Percentiles rank a stretch among this genome's conserved stretches.
Evolutionary conservation across 1,140 invertebrate species (phyloP).

Genomic region (Rhizoglyphus robini): DNA sequence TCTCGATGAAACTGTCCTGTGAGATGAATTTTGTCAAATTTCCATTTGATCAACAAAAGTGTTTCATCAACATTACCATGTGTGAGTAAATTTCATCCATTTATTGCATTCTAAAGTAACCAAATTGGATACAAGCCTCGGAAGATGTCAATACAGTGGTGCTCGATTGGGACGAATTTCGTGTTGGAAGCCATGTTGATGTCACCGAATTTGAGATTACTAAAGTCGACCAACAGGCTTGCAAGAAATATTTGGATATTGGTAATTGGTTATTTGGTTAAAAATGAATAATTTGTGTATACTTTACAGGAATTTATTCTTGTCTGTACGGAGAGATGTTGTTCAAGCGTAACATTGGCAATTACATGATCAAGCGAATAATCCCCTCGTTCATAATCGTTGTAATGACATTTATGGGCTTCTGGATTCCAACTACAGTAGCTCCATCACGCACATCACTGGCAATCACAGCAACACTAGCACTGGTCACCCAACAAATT

Average conservation of each 20-base stretch:
- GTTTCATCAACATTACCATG: constrained; percentile 18
- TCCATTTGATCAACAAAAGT: constrained; percentile 21
- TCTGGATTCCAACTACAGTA: constrained; percentile 32
- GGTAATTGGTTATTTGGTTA: too few species aligned
- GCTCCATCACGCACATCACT: constrained; percentile 43
- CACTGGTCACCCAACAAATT: constrained; percentile 54
- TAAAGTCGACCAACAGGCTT: background rate
- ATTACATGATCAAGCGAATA: constrained; percentile 19
- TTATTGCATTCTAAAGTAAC: background rate
- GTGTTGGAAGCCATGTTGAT: constrained; percentile 12
- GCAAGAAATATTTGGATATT: background rate
- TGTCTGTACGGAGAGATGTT: constrained; percentile 15
- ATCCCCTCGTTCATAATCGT: constrained; percentile 23
- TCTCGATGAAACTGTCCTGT: constrained; percentile 14
- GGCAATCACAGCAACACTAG: constrained; percentile 45
- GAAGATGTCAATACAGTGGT: constrained; percentile 13
- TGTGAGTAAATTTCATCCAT: constrained; percentile 3
- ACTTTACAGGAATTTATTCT: constrained; percentile 16
- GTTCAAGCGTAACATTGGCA: constrained; percentile 16
- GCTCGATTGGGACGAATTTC: constrained; percentile 15
- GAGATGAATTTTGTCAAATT: constrained; percentile 21
- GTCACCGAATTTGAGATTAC: constrained; percentile 13
- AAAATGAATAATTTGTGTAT: background rate
- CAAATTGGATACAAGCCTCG: constrained; percentile 16
- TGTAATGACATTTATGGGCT: constrained; percentile 21